A percentile compares a stretch with the other conserved stretches of the same genome.
Evolutionary conservation across 2,888 invertebrate species (phyloP).

Genomic region (Orthonevra nobilis): DNA sequence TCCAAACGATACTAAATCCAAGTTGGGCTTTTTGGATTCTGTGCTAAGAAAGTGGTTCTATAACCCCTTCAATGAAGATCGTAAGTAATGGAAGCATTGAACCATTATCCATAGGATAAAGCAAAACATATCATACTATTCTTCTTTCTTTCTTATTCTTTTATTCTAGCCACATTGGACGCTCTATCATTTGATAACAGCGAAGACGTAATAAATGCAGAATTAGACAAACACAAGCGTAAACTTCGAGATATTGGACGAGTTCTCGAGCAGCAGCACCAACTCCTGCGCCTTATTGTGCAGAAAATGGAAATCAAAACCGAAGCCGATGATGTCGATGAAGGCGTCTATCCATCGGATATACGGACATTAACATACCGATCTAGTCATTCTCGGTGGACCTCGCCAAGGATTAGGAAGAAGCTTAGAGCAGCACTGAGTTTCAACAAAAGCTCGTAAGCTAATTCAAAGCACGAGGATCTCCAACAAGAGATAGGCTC

Average conservation of each 20-base stretch:
- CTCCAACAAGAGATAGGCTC: constrained; percentile 12
- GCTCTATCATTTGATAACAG: constrained; percentile 85
- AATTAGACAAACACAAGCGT: constrained; percentile 87
- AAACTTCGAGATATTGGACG: constrained; percentile 86
- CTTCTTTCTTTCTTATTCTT: neutral
- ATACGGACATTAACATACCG: constrained; percentile 80
- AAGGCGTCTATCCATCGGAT: constrained; percentile 86
- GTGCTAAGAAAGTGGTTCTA: constrained; percentile 90
- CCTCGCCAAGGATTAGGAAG: constrained; percentile 86
- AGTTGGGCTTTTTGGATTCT: constrained; percentile 87
- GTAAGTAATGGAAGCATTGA: constrained; percentile 81
- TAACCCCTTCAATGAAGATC: constrained; percentile 88
- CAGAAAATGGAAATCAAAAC: constrained; percentile 95
- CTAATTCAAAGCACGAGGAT: neutral
- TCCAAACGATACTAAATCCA: constrained; percentile 88
- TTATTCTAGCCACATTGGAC: constrained; percentile 81
- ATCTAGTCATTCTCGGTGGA: constrained; percentile 82
- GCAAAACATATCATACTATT: too few relatives aligned
- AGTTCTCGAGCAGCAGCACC: constrained; percentile 87
- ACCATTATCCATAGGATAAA: neutral
- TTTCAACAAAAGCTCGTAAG: constrained; percentile 77
- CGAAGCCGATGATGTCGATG: constrained; percentile 93
- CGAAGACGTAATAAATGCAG: constrained; percentile 85
- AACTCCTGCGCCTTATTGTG: constrained; percentile 86
- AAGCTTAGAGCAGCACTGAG: constrained; percentile 82